A percentile compares a stretch with the other conserved stretches of the same genome.
These are phyloP conservation scores for Euwallacea similis DNA, from an alignment of 1,140 invertebrate species.

Conservation along the genomic window DNA sequence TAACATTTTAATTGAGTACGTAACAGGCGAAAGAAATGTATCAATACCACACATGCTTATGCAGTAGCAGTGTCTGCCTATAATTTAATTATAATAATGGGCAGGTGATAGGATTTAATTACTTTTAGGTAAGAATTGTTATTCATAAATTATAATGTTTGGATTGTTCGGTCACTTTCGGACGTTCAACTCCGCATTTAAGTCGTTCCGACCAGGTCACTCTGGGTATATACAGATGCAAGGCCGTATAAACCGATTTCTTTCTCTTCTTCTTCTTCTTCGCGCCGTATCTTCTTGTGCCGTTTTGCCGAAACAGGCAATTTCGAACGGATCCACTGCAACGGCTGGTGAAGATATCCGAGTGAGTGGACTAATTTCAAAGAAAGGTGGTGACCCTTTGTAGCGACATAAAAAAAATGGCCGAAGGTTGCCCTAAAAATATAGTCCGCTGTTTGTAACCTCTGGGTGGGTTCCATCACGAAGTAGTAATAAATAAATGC, in stretches of 20 bases:
- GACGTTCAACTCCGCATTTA: slow-evolving; percentile 40
- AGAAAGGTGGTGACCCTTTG: background rate
- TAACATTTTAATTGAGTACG: too few species aligned
- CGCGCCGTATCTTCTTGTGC: slow-evolving; percentile 32
- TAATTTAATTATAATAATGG: slow-evolving; percentile 36
- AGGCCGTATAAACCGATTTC: slow-evolving; percentile 40
- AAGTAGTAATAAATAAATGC: background rate
- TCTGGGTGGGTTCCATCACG: too few species aligned
- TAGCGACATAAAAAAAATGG: background rate
- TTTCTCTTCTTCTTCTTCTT: slow-evolving; percentile 27
- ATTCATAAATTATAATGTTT: slow-evolving; percentile 42
- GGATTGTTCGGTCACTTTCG: slow-evolving; percentile 40
- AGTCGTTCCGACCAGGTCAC: slow-evolving; percentile 38
- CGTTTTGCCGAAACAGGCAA: slow-evolving; percentile 34
- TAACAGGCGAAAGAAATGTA: slow-evolving; percentile 15
- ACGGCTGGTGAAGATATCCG: slow-evolving; percentile 9
- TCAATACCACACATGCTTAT: background rate
- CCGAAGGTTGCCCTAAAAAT: background rate
- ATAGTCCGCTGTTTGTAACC: too few species aligned
- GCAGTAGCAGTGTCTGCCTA: slow-evolving; percentile 10
- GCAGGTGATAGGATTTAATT: slow-evolving; percentile 36
- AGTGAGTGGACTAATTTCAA: slow-evolving; percentile 14
- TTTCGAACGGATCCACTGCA: slow-evolving; percentile 17
- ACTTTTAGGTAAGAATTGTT: slow-evolving; percentile 38
- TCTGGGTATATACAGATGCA: slow-evolving; percentile 39